phyloP scores from a whole-genome alignment of 1,140 invertebrate species.

The Globodera rostochiensis region DNA sequence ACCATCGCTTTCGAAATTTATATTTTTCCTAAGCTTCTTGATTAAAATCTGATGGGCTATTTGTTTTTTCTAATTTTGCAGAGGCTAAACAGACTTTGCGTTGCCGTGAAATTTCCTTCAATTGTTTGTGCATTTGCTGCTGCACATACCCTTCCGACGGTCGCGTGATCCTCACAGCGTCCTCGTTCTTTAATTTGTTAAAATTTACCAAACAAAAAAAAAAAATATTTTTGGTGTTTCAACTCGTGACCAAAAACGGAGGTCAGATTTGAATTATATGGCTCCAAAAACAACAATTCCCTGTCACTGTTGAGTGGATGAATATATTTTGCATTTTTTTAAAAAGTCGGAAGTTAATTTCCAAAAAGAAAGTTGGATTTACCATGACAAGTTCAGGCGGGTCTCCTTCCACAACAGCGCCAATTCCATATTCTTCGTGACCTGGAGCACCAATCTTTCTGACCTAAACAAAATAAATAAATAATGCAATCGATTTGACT shows the following conservation, averaged over 20 bases:
- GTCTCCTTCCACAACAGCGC: constrained; percentile 30
- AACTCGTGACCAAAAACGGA: no score
- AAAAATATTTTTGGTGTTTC: no score
- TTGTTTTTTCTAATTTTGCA: background rate
- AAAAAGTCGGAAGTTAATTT: no score
- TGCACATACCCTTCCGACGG: constrained; percentile 18
- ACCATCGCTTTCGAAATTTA: no score
- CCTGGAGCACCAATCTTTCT: constrained; percentile 32
- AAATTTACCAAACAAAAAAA: no score
- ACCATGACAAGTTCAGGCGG: constrained; percentile 20
- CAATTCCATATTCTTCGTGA: constrained; percentile 36
- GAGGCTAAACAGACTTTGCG: background rate
- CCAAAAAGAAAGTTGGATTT: background rate
- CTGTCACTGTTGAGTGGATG: no score
- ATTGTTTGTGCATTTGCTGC: constrained; percentile 19
- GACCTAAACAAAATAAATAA: background rate
- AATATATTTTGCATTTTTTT: no score
- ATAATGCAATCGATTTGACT: no score
- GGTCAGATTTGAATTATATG: no score
- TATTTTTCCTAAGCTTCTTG: no score
- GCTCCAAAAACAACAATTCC: no score
- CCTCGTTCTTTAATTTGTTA: background rate
- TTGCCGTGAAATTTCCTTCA: constrained; percentile 19
- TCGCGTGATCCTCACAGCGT: constrained; percentile 6
- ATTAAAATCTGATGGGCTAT: no score